phyloP scores from a whole-genome alignment of 2,888 invertebrate species.

The Hyppa rectilinea region DNA sequence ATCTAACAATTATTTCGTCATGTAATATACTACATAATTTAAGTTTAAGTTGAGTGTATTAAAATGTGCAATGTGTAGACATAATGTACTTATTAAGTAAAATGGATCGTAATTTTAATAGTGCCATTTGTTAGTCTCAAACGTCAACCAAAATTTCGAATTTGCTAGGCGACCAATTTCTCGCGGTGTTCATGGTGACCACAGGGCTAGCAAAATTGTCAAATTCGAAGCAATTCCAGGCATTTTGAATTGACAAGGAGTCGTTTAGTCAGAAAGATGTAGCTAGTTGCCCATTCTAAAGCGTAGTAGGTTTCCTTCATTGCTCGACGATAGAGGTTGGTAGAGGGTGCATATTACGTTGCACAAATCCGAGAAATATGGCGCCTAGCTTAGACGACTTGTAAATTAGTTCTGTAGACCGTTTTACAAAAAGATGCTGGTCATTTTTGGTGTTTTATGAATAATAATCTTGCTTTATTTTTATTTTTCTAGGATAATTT shows the following conservation, averaged over 20 bases:
- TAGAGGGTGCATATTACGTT: too few species aligned
- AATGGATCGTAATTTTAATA: conserved; percentile 58
- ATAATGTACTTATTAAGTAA: conserved; percentile 67
- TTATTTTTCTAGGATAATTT: conserved; percentile 40
- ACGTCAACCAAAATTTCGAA: conserved; percentile 41
- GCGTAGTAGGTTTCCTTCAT: neutral
- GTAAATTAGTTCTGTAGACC: conserved; percentile 46
- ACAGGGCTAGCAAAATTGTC: neutral
- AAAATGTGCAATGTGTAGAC: conserved; percentile 70
- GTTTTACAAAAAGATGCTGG: conserved; percentile 72
- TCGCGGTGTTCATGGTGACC: neutral
- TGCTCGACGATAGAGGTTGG: neutral
- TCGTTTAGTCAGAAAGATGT: neutral
- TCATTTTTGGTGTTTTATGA: conserved; percentile 66
- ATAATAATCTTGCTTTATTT: conserved; percentile 52
- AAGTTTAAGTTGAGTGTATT: conserved; percentile 53
- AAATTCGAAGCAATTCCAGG: neutral
- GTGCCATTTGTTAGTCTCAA: conserved; percentile 64
- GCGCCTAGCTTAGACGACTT: neutral
- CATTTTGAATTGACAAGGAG: neutral
- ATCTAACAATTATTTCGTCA: conserved; percentile 25
- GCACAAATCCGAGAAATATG: neutral
- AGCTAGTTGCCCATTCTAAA: too few species aligned
- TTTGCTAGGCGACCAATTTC: neutral
- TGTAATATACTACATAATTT: conserved; percentile 31